phyloP scores from a whole-genome alignment of 2,797 vertebrate genomes.

The Helicolenus hilgendorfi region DNA sequence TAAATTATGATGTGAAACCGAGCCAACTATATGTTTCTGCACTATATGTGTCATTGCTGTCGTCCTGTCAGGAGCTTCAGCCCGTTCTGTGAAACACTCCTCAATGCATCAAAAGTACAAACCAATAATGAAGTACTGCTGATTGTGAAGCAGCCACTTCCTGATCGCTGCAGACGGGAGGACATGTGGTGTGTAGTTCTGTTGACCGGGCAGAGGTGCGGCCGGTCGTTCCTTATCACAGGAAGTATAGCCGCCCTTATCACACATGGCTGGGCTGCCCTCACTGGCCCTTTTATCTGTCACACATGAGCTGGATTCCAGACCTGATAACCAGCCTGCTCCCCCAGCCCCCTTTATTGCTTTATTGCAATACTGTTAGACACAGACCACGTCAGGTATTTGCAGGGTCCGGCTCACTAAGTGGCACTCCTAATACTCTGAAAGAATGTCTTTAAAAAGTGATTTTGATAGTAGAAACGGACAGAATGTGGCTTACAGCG shows the following conservation, averaged over 20 bases:
- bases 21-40: background rate
- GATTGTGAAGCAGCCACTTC: constrained; percentile 38
- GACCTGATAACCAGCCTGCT: constrained; percentile 49
- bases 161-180: constrained; percentile 13
- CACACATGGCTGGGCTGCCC: constrained; percentile 76
- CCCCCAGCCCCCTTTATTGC: constrained; percentile 23
- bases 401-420: background rate
- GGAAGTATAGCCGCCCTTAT: constrained; percentile 82
- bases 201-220: constrained; percentile 70
- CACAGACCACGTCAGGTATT: constrained; percentile 30
- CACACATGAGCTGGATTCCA: constrained; percentile 78
- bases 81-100: background rate
- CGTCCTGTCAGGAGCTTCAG: background rate
- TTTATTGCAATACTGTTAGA: constrained; percentile 53
- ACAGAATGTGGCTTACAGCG: too few species aligned
- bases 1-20: background rate
- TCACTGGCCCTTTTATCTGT: constrained; percentile 77
- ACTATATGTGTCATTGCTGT: background rate
- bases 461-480: too few species aligned
- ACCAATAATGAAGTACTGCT: constrained; percentile 12
- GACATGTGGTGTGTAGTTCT: constrained; percentile 29
- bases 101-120: constrained; percentile 1
- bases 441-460: background rate
- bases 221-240: constrained; percentile 78
- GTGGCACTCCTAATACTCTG: background rate